Evolutionary conservation across 2,888 invertebrate genomes (phyloP).

Genomic region (Drosophila villosipedis): DNA sequence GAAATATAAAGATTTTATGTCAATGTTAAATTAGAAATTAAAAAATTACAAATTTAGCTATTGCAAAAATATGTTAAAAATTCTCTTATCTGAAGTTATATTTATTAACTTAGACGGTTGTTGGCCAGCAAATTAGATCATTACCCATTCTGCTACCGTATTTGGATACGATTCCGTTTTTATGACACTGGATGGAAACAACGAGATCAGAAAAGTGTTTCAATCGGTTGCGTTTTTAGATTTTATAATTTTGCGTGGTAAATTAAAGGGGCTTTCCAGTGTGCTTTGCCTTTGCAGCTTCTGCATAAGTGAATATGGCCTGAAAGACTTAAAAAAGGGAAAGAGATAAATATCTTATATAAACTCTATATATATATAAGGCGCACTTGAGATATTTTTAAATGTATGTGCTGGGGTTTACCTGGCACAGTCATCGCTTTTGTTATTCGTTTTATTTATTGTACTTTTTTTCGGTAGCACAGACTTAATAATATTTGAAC

Average conservation of each 20-base stretch:
- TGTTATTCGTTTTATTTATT: slow-evolving; percentile 8
- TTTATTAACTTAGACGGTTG: not conserved
- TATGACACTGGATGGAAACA: not conserved
- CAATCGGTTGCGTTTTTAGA: no score
- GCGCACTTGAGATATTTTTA: not conserved
- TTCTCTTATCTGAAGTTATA: not conserved
- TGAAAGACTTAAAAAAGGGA: no score
- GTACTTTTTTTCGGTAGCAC: slow-evolving; percentile 11
- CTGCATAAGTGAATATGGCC: no score
- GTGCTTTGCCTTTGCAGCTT: no score
- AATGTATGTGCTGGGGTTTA: slow-evolving; percentile 5
- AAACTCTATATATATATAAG: no score
- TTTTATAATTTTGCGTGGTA: no score
- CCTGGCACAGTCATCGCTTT: slow-evolving; percentile 15
- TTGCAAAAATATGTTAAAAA: not conserved
- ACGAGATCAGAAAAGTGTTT: not conserved
- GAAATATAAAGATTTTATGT: no score
- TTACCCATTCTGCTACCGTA: no score
- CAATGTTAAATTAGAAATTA: no score
- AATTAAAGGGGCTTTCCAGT: no score
- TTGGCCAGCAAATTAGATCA: no score
- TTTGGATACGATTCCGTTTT: not conserved
- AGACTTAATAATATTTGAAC: slow-evolving; percentile 48
- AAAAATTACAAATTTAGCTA: no score
- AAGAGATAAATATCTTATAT: not conserved